phyloP scores from a whole-genome alignment of 2,113 vertebrate genomes.

The Grantiella picta region DNA sequence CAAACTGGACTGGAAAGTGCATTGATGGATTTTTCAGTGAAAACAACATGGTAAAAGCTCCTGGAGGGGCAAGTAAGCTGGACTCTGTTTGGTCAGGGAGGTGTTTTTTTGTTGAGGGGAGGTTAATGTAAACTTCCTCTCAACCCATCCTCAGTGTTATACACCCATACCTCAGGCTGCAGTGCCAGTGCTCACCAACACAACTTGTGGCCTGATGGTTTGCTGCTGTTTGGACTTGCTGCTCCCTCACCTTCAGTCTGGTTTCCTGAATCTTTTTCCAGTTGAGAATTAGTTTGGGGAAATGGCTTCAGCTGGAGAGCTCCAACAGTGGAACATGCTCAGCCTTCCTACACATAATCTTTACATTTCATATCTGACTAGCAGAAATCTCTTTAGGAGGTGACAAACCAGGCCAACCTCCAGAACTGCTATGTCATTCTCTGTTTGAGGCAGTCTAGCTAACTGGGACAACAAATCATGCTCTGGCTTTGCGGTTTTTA shows the following conservation, averaged over 20 bases:
- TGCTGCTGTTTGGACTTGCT: background rate
- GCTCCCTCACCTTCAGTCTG: background rate
- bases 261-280: background rate
- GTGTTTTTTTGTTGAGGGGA: too few relatives aligned
- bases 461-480: background rate
- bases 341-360: background rate
- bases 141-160: background rate
- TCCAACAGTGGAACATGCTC: background rate
- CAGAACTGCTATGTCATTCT: background rate
- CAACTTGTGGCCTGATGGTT: background rate
- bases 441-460: background rate
- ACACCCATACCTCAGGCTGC: background rate
- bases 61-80: background rate
- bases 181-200: background rate
- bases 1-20: background rate
- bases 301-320: background rate
- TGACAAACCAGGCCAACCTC: background rate
- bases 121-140: background rate
- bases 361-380: background rate
- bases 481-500: background rate
- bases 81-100: background rate
- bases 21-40: background rate
- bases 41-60: background rate
- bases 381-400: background rate
- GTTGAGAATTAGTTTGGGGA: background rate